A percentile compares a stretch with the other conserved stretches of the same genome.
Evolutionary conservation across 2,888 invertebrate species (phyloP).

Genomic region (Tetranychus truncatus): DNA sequence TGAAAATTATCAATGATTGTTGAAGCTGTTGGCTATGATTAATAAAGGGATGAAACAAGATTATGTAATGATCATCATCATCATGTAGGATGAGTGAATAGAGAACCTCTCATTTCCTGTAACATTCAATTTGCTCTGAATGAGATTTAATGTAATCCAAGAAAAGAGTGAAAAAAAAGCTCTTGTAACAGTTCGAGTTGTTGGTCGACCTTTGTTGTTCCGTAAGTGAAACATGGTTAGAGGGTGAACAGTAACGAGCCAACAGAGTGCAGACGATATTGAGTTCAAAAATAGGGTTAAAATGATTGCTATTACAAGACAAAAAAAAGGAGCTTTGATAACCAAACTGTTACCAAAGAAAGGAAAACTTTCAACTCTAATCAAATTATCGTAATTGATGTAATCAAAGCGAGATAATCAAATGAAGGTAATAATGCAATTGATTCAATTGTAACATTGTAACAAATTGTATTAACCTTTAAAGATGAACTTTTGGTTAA

Average conservation of each 20-base stretch:
- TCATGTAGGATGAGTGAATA: not conserved
- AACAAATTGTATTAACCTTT: too few species aligned
- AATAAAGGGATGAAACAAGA: not conserved
- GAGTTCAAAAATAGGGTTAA: not conserved
- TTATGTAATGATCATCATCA: not conserved
- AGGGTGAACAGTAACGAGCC: not conserved
- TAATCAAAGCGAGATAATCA: too few species aligned
- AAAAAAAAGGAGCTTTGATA: too few species aligned
- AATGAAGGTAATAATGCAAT: too few species aligned
- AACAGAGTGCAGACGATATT: not conserved
- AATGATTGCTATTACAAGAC: not conserved
- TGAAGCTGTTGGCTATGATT: not conserved
- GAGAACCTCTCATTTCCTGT: conserved; percentile 1
- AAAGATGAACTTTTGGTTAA: too few species aligned
- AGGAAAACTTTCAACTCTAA: too few species aligned
- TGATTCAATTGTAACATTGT: too few species aligned
- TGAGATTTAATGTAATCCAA: not conserved
- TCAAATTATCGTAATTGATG: too few species aligned
- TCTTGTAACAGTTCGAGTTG: not conserved
- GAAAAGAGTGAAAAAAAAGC: not conserved
- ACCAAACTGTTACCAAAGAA: too few species aligned
- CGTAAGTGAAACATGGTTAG: not conserved
- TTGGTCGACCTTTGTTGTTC: too few species aligned
- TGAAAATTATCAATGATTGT: not conserved
- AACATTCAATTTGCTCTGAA: not conserved